A percentile compares a stretch with the other conserved stretches of the same genome.
These are phyloP conservation scores for Seladonia tumulorum DNA, from an alignment of 2,888 invertebrate genomes.

Conservation along the genomic window DNA sequence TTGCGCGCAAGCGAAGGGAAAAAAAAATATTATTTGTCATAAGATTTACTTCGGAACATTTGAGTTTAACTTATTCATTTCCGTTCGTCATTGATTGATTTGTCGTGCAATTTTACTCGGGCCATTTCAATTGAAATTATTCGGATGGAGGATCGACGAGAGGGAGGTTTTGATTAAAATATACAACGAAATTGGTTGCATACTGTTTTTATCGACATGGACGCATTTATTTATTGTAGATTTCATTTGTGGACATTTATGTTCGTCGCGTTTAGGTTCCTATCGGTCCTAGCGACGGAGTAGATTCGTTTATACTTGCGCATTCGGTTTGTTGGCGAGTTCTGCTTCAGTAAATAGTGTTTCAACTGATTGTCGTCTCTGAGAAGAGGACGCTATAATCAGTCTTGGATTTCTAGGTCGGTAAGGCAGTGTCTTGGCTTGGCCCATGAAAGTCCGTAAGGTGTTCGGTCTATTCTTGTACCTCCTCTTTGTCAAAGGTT, in stretches of 20 bases:
- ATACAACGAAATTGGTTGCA: not conserved
- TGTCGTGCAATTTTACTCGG: not conserved
- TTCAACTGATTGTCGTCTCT: not conserved
- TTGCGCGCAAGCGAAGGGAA: no score
- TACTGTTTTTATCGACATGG: not conserved
- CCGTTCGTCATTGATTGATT: not conserved
- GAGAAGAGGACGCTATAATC: constrained; percentile 10
- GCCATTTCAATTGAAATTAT: no score
- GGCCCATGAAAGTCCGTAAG: not conserved
- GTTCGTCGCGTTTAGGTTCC: not conserved
- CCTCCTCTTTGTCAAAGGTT: not conserved
- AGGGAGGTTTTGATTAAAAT: no score
- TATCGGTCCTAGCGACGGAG: not conserved
- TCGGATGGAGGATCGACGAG: no score
- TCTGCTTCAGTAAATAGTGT: not conserved
- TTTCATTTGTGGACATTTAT: not conserved
- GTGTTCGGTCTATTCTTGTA: not conserved
- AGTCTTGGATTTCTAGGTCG: constrained; percentile 9
- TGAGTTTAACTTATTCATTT: no score
- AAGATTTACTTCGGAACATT: not conserved
- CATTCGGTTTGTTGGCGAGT: not conserved
- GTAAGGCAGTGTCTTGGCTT: not conserved
- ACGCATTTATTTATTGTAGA: not conserved
- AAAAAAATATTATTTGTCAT: not conserved
- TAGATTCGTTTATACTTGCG: constrained; percentile 4